phyloP scores from a whole-genome alignment of 2,113 vertebrate species.

The Diphyllodes magnificus region DNA sequence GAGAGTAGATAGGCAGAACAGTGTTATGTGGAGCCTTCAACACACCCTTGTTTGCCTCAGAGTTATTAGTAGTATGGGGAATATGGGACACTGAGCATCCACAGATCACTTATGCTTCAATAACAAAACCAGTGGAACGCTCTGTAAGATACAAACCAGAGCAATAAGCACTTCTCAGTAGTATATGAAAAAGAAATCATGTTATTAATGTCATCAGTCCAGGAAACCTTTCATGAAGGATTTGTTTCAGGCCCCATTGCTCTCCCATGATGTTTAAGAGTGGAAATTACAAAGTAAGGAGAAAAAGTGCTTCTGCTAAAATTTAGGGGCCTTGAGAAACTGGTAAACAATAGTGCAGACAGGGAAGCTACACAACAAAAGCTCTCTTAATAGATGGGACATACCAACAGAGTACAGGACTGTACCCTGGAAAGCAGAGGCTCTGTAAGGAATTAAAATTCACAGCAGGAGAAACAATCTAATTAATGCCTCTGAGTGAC shows the following conservation, averaged over 20 bases:
- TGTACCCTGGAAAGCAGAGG: background rate
- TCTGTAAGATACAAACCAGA: background rate
- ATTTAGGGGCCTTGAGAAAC: background rate
- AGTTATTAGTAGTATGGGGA: background rate
- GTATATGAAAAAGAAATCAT: background rate
- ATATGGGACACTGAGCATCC: background rate
- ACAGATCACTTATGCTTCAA: background rate
- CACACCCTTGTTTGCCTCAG: background rate
- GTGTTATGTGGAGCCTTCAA: background rate
- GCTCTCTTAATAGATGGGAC: background rate
- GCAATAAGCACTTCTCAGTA: background rate
- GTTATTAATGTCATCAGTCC: background rate
- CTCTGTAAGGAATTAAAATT: background rate
- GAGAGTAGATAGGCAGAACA: background rate
- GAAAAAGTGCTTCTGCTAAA: background rate
- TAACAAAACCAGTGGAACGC: background rate
- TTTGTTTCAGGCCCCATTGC: background rate
- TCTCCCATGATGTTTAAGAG: background rate
- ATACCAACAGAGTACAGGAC: background rate
- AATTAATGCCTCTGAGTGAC: slow-evolving; percentile 8
- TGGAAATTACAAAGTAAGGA: background rate
- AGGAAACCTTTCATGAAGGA: background rate
- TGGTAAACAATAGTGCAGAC: background rate
- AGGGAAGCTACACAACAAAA: background rate
- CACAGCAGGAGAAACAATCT: background rate